Base-by-base conservation (phyloP, 2,888 invertebrate species). In the Auanema freiburgensis region DNA sequence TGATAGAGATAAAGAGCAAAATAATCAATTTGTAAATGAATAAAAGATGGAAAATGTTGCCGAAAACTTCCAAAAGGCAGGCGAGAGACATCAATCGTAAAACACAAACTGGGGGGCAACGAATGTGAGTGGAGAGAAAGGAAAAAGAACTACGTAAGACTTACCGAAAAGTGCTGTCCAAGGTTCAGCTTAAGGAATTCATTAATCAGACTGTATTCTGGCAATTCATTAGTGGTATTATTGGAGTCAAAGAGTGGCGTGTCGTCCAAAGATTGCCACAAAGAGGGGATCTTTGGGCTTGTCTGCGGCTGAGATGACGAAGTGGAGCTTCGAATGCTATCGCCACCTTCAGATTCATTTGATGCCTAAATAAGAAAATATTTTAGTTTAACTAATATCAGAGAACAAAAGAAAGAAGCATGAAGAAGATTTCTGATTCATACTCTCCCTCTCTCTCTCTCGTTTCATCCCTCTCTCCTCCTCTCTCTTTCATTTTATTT, bases 111-210 rank as follows among this genome's bases (percentile, higher is more conserved):
- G n/a, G n/a, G n/a, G n/a, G n/a, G n/a, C n/a, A n/a, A n/a, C n/a
- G n/a, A n/a, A n/a, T n/a, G n/a, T n/a, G n/a, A n/a, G n/a, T n/a
- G n/a, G n/a, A n/a, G n/a, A n/a, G n/a, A n/a, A n/a, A n/a, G n/a
- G n/a, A n/a, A n/a, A n/a, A n/a, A n/a, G n/a, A n/a, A n/a, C n/a
- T n/a, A n/a, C n/a, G n/a, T n/a, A n/a, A n/a, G 16, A 18, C 46
- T 46, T 46, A 18, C 43, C 21, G 40, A 12, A 42, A n/a, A 46
- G 14, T 40, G 11, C 44, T 55, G 25, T 55, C 70, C 71, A 24
- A 75, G 50, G 46, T 75, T 72, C 18, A 75, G 57, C 33, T 67
- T 67, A 41, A 75, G 59, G 42, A 75, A 64, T 50, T 75, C 69
- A 24, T 71, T 65, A 12, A 75, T 59, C 40, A 75, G 62, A 2